Evolutionary conservation across 2,888 invertebrate genomes (phyloP), one percentile per base, ranked within the genome.

Genomic region (Malthinus seriepunctatus): DNA sequence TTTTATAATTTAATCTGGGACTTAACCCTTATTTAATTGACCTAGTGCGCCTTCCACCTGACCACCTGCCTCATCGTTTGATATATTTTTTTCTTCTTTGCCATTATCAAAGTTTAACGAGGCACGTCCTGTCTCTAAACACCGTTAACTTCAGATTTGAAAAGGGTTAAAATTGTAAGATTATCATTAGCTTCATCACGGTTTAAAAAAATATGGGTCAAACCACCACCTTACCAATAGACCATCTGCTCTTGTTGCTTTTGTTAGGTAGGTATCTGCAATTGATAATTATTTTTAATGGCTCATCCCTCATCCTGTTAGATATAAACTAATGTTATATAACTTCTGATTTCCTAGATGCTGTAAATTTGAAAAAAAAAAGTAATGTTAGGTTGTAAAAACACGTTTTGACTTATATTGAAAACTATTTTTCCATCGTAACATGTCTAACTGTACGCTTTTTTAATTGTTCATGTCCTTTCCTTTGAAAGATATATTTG

Each of bases 111-210:
- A 50, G 15, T 9, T 11, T 47, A 56, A 56, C 38, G 38, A 56
- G 44, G 35, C 8, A 33, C 50, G 32, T 56, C 45, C 56, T 11
- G 31, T 14, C 39, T 42, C 8, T 47, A 35, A 51, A 11, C 45
- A 32, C 35, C 39, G 51, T 51, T 51, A 51, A 34, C n/a, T 51
- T 8, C 33, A 5, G 23, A 35, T 32, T 23, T 50, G 47, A 51
- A 59, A 59, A 59, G 59, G 59, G 59, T 59, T 59, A 39, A 48
- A 45, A 37, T 37, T 37, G 23, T 34, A 45, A 49, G 12, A 56
- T 51, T 51, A 54, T 53, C 52, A 46, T 56, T 50, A 53, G 33
- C 32, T 32, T 15, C 37, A 44, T 55, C 49, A 15, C 33, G n/a
- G 31, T 44, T 35, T 23, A 23, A 23, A 23, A 50, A 46, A 58